Evolutionary conservation across 1,140 invertebrate genomes (phyloP).

Genomic region (Papilio xuthus): DNA sequence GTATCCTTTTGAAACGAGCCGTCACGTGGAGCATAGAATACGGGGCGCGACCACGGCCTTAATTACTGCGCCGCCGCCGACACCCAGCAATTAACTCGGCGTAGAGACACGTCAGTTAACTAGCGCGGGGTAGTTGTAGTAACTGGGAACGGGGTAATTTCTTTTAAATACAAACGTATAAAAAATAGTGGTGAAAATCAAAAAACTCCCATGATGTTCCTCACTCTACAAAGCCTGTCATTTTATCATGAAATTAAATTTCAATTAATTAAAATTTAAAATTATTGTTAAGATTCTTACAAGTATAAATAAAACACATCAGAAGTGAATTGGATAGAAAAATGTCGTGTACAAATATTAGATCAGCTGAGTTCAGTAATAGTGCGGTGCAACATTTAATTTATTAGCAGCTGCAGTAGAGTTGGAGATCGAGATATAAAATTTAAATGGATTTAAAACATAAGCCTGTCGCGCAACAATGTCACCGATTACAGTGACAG

Average conservation of each 20-base stretch:
- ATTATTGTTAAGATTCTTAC: neutral
- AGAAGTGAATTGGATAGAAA: neutral
- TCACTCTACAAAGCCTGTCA: neutral
- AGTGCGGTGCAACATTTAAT: neutral
- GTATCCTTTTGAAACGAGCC: neutral
- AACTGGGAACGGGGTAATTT: neutral
- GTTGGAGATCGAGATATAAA: neutral
- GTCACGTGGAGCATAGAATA: neutral
- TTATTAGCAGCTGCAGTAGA: neutral
- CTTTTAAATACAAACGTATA: neutral
- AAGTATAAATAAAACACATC: too few species aligned
- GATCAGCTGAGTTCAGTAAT: neutral
- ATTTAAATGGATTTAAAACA: conserved; percentile 1
- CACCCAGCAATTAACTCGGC: neutral
- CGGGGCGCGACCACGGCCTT: neutral
- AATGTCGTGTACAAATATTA: neutral
- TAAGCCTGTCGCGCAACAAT: conserved; percentile 7
- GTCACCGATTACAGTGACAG: conserved; percentile 3
- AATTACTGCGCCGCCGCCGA: neutral
- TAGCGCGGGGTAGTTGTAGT: neutral
- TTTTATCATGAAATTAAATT: neutral
- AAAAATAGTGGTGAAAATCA: neutral
- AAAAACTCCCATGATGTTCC: neutral
- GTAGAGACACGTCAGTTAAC: neutral
- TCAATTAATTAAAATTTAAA: neutral